Evolutionary conservation across 1,140 invertebrate genomes (phyloP).

Genomic region (Venturia canescens): DNA sequence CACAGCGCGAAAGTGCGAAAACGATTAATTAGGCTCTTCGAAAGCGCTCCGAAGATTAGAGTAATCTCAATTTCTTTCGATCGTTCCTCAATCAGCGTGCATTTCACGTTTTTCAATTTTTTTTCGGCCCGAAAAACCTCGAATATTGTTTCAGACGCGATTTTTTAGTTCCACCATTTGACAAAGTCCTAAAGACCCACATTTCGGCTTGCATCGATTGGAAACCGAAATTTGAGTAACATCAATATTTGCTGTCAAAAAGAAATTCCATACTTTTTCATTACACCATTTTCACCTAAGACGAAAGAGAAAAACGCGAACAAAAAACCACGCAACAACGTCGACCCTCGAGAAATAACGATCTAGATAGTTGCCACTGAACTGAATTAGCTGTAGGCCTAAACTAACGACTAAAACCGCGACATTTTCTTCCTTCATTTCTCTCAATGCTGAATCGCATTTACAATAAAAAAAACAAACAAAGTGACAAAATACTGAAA

Average conservation of each 20-base stretch:
- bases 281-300: too few relatives aligned
- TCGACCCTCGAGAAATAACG: not conserved
- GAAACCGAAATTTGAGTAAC: too few relatives aligned
- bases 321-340: not conserved
- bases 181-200: too few relatives aligned
- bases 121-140: too few relatives aligned
- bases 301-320: not conserved
- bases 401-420: not conserved
- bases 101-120: not conserved
- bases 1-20: not conserved
- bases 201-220: too few relatives aligned
- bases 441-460: slow-evolving; percentile 29
- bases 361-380: slow-evolving; percentile 17
- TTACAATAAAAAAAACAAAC: not conserved
- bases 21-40: too few relatives aligned
- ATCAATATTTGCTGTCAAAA: too few relatives aligned
- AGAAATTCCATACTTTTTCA: too few relatives aligned
- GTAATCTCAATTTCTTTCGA: slow-evolving; percentile 47
- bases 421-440: slow-evolving; percentile 22
- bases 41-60: not conserved
- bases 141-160: too few relatives aligned
- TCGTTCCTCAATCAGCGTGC: not conserved
- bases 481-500: not conserved
- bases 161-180: too few relatives aligned
- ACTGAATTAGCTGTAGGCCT: slow-evolving; percentile 30